These are phyloP conservation scores for Elmis aenea DNA, from an alignment of 2,888 invertebrate species.

Conservation along the genomic window DNA sequence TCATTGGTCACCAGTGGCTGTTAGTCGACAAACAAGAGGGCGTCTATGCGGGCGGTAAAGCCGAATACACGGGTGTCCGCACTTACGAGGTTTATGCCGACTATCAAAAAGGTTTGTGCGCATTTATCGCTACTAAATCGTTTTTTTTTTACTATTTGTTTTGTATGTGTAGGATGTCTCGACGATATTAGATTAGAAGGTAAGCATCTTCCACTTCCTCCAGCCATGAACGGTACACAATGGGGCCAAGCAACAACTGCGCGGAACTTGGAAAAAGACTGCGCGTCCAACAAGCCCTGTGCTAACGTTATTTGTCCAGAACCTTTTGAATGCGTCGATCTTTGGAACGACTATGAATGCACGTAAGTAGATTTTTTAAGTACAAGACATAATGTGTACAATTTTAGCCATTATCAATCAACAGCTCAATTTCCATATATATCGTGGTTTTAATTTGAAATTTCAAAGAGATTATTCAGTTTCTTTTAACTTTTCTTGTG, in stretches of 20 bases:
- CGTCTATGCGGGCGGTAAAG: constrained; percentile 93
- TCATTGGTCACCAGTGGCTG: constrained; percentile 87
- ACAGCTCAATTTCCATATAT: no score
- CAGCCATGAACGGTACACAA: constrained; percentile 91
- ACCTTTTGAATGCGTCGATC: constrained; percentile 90
- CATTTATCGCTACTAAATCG: constrained; percentile 45
- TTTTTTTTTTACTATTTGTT: constrained; percentile 49
- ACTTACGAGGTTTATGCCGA: constrained; percentile 93
- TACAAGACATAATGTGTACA: not conserved
- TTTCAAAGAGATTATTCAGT: no score
- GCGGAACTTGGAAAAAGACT: constrained; percentile 84
- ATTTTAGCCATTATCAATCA: no score
- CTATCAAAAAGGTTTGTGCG: constrained; percentile 82
- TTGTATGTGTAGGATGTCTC: constrained; percentile 62
- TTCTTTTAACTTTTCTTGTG: no score
- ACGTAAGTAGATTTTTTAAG: constrained; percentile 73
- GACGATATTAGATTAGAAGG: constrained; percentile 87
- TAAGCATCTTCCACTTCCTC: constrained; percentile 89
- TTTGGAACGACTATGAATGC: constrained; percentile 99
- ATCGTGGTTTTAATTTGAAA: no score
- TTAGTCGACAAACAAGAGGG: constrained; percentile 91
- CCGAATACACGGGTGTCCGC: constrained; percentile 88
- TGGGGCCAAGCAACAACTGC: constrained; percentile 96
- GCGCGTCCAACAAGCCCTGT: constrained; percentile 93
- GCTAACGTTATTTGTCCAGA: constrained; percentile 90